These are phyloP conservation scores for Microctonus brassicae DNA, from an alignment of 2,888 invertebrate species.

Conservation along the genomic window DNA sequence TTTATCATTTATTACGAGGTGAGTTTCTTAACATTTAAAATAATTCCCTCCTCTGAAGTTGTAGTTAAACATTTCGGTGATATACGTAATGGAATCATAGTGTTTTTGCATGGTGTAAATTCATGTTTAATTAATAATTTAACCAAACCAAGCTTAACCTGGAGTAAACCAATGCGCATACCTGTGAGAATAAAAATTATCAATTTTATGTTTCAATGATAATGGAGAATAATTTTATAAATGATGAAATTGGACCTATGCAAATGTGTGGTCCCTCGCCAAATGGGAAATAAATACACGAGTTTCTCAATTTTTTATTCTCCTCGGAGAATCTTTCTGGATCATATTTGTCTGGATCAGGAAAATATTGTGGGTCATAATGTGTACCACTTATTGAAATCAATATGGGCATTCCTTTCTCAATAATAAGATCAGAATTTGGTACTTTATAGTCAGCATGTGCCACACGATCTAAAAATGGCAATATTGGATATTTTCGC, in stretches of 20 bases:
- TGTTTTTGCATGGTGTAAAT: conserved; percentile 52
- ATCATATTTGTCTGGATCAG: conserved; percentile 33
- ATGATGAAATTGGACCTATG: conserved; percentile 56
- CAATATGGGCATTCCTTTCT: conserved; percentile 61
- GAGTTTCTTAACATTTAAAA: conserved; percentile 49
- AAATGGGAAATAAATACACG: conserved; percentile 61
- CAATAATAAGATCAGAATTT: conserved; percentile 50
- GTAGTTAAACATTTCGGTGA: conserved; percentile 50
- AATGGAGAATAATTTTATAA: conserved; percentile 9
- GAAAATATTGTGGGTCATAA: conserved; percentile 63
- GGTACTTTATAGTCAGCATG: conserved; percentile 56
- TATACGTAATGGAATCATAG: conserved; percentile 50
- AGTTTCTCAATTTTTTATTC: conserved; percentile 55
- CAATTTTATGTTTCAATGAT: no score
- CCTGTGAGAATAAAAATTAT: conserved; percentile 47
- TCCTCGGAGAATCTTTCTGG: conserved; percentile 51
- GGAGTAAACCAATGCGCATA: conserved; percentile 58
- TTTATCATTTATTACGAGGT: not conserved
- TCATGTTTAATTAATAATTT: conserved; percentile 52
- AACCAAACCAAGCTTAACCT: conserved; percentile 55
- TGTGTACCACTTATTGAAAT: conserved; percentile 65
- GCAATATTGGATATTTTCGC: conserved; percentile 65
- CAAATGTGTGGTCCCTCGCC: conserved; percentile 65
- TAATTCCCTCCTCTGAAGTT: conserved; percentile 47
- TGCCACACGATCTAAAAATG: conserved; percentile 55